Evolutionary conservation across 2,113 vertebrate genomes (phyloP).

Genomic region (Cacatua alba): DNA sequence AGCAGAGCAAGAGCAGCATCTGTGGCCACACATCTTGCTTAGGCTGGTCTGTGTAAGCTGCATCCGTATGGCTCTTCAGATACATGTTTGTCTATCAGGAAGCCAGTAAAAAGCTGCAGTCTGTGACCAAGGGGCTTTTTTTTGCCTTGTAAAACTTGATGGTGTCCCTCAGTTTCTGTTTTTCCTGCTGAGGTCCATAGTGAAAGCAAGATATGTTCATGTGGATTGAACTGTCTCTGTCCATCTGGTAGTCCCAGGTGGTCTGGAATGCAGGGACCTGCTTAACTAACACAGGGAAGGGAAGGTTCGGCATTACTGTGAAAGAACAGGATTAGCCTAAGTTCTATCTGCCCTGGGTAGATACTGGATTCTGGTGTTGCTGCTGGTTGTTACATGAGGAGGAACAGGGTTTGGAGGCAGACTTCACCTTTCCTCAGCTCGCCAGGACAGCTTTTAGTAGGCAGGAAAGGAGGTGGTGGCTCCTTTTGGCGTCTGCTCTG

Average conservation of each 20-base stretch:
- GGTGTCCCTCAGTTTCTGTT: not conserved
- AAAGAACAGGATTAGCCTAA: not conserved
- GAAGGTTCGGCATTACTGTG: not conserved
- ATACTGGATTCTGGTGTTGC: not conserved
- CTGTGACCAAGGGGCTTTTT: not conserved
- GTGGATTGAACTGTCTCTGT: not conserved
- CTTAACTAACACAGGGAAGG: not conserved
- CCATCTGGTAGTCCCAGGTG: rapidly evolving
- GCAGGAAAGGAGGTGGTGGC: not conserved
- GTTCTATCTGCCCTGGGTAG: not conserved
- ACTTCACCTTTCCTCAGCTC: not conserved
- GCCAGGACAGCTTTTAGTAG: not conserved
- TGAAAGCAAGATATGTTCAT: not conserved
- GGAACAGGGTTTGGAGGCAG: not conserved
- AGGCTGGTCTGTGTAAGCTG: not conserved
- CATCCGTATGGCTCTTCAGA: not conserved
- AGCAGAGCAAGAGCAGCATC: not conserved
- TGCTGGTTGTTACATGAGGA: not conserved
- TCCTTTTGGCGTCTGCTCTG: not conserved
- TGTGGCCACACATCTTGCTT: not conserved
- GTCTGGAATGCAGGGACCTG: not conserved
- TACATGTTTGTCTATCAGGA: not conserved
- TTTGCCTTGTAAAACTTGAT: not conserved
- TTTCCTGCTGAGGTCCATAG: not conserved
- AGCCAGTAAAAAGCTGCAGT: not conserved